phyloP scores from a whole-genome alignment of 1,140 invertebrate genomes.

The Sycophaga agraensis region DNA sequence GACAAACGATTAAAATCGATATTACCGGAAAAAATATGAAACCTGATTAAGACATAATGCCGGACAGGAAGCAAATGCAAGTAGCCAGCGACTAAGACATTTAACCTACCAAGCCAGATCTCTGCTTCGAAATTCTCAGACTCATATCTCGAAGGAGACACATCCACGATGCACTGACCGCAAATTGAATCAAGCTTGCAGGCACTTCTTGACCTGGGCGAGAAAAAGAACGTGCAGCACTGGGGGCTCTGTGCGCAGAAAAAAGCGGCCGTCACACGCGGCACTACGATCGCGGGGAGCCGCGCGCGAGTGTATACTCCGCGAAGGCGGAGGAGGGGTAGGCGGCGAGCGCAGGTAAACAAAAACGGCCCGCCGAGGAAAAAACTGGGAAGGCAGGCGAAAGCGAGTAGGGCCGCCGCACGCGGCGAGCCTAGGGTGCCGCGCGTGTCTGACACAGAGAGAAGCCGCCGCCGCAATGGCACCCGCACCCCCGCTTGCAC shows the following conservation, averaged over 20 bases:
- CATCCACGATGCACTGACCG: background rate
- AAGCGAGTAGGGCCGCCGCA: background rate
- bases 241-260: too few species aligned
- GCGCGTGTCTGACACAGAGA: background rate
- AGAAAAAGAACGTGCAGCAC: too few species aligned
- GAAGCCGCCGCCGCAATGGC: constrained; percentile 9
- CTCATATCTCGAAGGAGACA: background rate
- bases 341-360: too few species aligned
- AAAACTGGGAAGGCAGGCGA: background rate
- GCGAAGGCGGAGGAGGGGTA: too few species aligned
- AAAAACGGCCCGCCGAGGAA: background rate
- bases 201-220: too few species aligned
- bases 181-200: background rate
- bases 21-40: too few species aligned
- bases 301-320: too few species aligned
- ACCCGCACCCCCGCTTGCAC: constrained; percentile 2
- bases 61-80: background rate
- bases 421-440: background rate
- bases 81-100: too few species aligned
- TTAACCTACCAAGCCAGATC: background rate
- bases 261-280: too few species aligned
- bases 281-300: too few species aligned
- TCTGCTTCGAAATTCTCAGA: background rate
- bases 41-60: too few species aligned
- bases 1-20: too few species aligned